Conservation (phyloP, 2,113 vertebrate genomes). For the Cairina moschata region DNA sequence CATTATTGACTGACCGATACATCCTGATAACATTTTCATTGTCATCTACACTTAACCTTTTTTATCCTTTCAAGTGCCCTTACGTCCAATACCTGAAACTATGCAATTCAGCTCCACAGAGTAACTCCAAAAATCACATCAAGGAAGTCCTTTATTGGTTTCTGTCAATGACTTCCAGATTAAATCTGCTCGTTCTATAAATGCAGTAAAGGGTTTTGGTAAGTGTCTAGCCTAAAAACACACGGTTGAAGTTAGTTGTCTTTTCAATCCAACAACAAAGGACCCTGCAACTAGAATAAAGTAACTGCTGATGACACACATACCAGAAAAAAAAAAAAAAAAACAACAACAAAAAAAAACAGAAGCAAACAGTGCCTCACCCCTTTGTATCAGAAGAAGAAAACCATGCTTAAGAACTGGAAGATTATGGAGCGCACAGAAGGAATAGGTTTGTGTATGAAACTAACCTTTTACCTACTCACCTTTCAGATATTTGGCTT, state of each 20-base stretch:
- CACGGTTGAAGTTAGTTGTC: neutral
- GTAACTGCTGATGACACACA: slow-evolving; percentile 37
- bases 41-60: neutral
- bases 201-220: neutral
- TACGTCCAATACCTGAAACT: neutral
- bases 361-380: neutral
- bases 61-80: slow-evolving; percentile 16
- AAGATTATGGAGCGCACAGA: neutral
- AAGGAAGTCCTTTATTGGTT: slow-evolving; percentile 48
- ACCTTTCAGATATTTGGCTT: neutral
- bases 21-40: slow-evolving; percentile 12
- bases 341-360: neutral
- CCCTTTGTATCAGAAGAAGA: neutral
- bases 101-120: neutral
- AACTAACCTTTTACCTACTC: slow-evolving; percentile 7
- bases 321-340: neutral
- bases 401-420: slow-evolving; percentile 22
- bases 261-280: slow-evolving; percentile 44
- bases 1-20: neutral
- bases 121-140: slow-evolving; percentile 35
- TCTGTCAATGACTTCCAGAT: slow-evolving; percentile 57
- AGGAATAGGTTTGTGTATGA: neutral
- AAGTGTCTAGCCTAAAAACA: slow-evolving; percentile 8
- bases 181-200: slow-evolving; percentile 6
- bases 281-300: neutral